Percentiles rank a stretch among this genome's conserved stretches.
Conservation (phyloP, 2,797 vertebrate genomes). For the Protosalanx chinensis region DNA sequence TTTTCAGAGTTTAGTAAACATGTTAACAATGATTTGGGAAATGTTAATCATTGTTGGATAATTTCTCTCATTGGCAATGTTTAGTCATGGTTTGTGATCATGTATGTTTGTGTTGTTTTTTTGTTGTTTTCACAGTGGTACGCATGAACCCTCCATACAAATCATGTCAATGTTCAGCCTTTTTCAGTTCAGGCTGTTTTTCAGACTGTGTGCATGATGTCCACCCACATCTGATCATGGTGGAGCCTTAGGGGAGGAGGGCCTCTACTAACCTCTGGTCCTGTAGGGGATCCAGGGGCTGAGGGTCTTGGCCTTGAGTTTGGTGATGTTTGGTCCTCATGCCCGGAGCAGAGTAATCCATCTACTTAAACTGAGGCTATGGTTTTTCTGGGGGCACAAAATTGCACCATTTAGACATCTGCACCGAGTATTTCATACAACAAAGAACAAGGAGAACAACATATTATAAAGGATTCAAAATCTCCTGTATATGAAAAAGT, state of each 20-base stretch:
- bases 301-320: conserved; percentile 21
- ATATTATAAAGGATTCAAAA: not conserved
- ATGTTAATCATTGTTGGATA: no score
- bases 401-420: not conserved
- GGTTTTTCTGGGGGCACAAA: conserved; percentile 7
- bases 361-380: conserved; percentile 33
- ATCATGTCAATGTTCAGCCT: not conserved
- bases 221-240: conserved; percentile 52
- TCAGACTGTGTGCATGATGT: conserved; percentile 52
- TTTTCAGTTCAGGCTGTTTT: conserved; percentile 18
- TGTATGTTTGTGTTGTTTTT: not conserved
- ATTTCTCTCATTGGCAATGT: no score
- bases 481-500: not conserved
- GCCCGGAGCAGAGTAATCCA: conserved; percentile 32
- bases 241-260: conserved; percentile 46
- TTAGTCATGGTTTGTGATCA: not conserved
- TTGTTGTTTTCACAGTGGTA: not conserved
- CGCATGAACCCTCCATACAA: not conserved
- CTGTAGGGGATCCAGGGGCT: conserved; percentile 25
- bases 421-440: not conserved
- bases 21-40: not conserved
- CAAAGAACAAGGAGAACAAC: not conserved
- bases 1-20: not conserved
- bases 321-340: conserved; percentile 43
- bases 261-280: conserved; percentile 41